Percentiles rank a stretch among this genome's conserved stretches.
phyloP scores from a whole-genome alignment of 2,797 vertebrate species.

The Decapterus maruadsi region DNA sequence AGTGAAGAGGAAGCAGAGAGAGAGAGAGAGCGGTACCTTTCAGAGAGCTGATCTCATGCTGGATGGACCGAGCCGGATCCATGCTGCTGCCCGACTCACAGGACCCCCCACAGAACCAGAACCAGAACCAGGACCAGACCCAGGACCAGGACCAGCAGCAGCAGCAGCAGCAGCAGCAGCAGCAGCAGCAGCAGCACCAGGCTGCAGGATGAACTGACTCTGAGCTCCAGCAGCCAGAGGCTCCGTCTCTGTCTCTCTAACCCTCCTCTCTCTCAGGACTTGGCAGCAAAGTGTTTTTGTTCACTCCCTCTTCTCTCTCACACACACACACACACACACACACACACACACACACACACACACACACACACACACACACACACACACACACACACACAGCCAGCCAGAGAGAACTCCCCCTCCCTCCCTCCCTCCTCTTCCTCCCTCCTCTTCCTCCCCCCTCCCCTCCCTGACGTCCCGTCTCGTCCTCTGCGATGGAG shows the following conservation, averaged over 20 bases:
- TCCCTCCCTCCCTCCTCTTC: slow-evolving; percentile 56
- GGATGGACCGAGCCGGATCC: slow-evolving; percentile 90
- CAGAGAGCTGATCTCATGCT: slow-evolving; percentile 92
- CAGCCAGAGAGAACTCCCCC: slow-evolving; percentile 58
- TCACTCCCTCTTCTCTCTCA: slow-evolving; percentile 54
- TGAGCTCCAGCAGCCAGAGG: slow-evolving; percentile 33
- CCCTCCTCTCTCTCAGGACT: slow-evolving; percentile 54
- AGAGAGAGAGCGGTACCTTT: slow-evolving; percentile 84
- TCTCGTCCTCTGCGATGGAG: slow-evolving; percentile 68
- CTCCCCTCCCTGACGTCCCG: slow-evolving; percentile 64
- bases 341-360: too few species aligned
- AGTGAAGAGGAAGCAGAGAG: slow-evolving; percentile 7
- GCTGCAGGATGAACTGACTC: slow-evolving; percentile 61
- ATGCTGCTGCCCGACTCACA: slow-evolving; percentile 61
- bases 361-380: too few species aligned
- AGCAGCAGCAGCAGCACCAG: slow-evolving; percentile 15
- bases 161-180: too few species aligned
- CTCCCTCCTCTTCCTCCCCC: slow-evolving; percentile 41
- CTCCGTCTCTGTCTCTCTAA: slow-evolving; percentile 7
- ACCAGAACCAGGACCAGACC: too few species aligned
- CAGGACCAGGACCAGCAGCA: too few species aligned
- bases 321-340: too few species aligned
- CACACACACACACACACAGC: slow-evolving; percentile 41
- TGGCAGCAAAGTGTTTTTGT: slow-evolving; percentile 71
- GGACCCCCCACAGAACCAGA: slow-evolving; percentile 20